Evolutionary conservation across 1,140 invertebrate genomes (phyloP).

Genomic region (Popillia japonica): DNA sequence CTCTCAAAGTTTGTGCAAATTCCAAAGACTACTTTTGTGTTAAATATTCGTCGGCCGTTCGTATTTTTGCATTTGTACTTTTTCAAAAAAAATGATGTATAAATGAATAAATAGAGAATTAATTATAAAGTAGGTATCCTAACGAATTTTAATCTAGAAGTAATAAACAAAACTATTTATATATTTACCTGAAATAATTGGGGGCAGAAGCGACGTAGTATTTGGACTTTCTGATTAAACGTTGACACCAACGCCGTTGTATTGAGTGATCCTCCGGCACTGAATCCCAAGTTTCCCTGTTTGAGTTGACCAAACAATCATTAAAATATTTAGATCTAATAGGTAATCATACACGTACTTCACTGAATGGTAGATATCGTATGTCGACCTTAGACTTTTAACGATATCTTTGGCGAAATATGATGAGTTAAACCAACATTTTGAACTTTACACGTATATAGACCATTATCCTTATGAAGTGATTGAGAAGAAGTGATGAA

Average conservation of each 20-base stretch:
- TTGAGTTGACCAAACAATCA: constrained; percentile 15
- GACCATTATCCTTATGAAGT: constrained; percentile 29
- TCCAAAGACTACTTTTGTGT: background rate
- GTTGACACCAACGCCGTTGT: constrained; percentile 12
- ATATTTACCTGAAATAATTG: constrained; percentile 58
- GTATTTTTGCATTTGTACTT: no score
- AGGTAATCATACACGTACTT: constrained; percentile 10
- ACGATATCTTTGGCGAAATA: constrained; percentile 31
- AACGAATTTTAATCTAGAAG: background rate
- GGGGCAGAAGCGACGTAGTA: constrained; percentile 49
- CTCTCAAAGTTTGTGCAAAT: background rate
- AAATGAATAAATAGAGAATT: no score
- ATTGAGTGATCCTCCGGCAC: constrained; percentile 15
- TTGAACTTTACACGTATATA: background rate
- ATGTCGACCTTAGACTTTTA: constrained; percentile 37
- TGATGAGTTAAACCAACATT: constrained; percentile 20
- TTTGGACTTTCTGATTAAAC: constrained; percentile 36
- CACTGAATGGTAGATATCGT: constrained; percentile 28
- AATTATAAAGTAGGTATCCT: background rate
- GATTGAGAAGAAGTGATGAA: constrained; percentile 1
- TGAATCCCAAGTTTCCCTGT: constrained; percentile 29
- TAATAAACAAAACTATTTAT: background rate
- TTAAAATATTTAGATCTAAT: background rate
- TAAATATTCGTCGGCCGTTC: no score
- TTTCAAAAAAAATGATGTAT: no score